Evolutionary conservation across 1,140 invertebrate species (phyloP), one percentile per base, ranked within the genome.

Genomic region (Zaprionus ghesquierei): DNA sequence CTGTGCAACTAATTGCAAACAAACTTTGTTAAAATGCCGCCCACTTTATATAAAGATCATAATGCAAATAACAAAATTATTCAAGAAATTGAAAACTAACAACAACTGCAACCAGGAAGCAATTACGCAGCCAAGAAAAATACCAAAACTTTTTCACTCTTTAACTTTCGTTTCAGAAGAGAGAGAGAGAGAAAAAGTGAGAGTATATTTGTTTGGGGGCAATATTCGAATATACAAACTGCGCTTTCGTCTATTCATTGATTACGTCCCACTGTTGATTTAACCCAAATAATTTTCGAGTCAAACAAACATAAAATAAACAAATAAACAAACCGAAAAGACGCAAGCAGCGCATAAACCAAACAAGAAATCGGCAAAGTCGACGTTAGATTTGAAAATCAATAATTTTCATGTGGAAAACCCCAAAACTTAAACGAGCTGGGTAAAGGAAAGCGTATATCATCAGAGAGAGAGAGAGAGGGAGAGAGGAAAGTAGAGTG

Each of bases 231-330:
- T n/a, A n/a, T n/a, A n/a, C n/a, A n/a, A 27, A 25, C 23, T 51
- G 51, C 33, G 54, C 61, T 65, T 70, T 71, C 53, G 69, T 59
- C 66, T 75, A 70, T 75, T 54, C 66, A 75, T 75, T 75, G 72
- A 75, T 75, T 75, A 70, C 72, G 53, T 35, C 63, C 18, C n/a
- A n/a, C 44, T 75, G 60, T 60, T 75, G 72, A 64, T 35, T 70
- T 75, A 70, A 70, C 72, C 72, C 72, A 75, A 75, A 75, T 75
- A 59, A 75, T 75, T 75, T 64, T 75, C 54, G 68, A 70, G 72
- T 64, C 68, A 55, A 58, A 38, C 65, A 74, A 74, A 75, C 68
- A 75, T 74, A 69, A 59, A 74, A 74, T 69, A 69, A 74, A 74
- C 58, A 75, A 70, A 75, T 46, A 69, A 69, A 62, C 29, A 63